Percentiles rank a stretch among this genome's conserved stretches.
phyloP scores from a whole-genome alignment of 2,888 invertebrate species.

The Rhabditoides inermis region DNA sequence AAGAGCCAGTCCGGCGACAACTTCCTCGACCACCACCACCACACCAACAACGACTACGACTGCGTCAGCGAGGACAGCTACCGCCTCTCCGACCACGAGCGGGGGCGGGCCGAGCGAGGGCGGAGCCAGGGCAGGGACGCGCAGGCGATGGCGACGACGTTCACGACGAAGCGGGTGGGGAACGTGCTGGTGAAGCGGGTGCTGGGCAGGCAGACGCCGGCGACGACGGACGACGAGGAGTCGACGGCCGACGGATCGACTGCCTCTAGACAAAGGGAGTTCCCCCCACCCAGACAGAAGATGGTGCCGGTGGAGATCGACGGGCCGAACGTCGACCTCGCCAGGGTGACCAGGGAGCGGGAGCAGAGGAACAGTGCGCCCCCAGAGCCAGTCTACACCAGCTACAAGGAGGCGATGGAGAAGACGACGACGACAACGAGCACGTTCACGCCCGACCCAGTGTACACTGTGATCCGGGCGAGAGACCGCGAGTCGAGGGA shows the following conservation, averaged over 20 bases:
- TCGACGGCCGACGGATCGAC: too few relatives aligned
- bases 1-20: constrained; percentile 46
- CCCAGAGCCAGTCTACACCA: too few relatives aligned
- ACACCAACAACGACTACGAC: constrained; percentile 29
- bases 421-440: too few relatives aligned
- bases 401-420: too few relatives aligned
- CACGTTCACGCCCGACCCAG: too few relatives aligned
- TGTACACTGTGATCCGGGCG: too few relatives aligned
- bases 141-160: constrained; percentile 29
- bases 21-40: constrained; percentile 29
- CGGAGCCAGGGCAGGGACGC: constrained; percentile 16
- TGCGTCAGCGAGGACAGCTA: constrained; percentile 49
- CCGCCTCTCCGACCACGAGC: constrained; percentile 38
- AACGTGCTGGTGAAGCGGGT: constrained; percentile 45
- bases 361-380: too few relatives aligned
- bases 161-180: constrained; percentile 44
- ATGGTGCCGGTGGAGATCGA: constrained; percentile 45
- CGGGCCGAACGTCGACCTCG: constrained; percentile 36
- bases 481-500: too few relatives aligned
- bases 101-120: constrained; percentile 17
- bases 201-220: constrained; percentile 24
- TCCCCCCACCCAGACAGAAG: constrained; percentile 17
- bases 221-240: constrained; percentile 28
- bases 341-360: too few relatives aligned
- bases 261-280: too few relatives aligned